phyloP scores from a whole-genome alignment of 2,797 vertebrate genomes.

The Poecilia gillii region DNA sequence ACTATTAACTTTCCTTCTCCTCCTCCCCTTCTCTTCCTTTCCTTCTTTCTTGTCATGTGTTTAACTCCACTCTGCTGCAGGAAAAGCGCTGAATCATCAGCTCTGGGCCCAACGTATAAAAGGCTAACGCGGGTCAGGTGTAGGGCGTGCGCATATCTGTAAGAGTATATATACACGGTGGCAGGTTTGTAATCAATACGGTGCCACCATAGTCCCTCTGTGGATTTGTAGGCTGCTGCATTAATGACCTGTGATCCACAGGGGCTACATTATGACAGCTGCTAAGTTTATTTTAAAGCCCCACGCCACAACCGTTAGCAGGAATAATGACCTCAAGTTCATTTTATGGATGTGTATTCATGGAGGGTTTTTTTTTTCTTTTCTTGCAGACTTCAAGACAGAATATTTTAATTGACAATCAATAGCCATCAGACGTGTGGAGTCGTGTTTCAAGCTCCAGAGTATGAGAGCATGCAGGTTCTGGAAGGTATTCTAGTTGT shows the following conservation, averaged over 20 bases:
- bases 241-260: slow-evolving; percentile 75
- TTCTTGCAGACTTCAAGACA: slow-evolving; percentile 64
- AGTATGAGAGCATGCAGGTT: neutral
- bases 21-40: slow-evolving; percentile 30
- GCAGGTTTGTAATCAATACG: slow-evolving; percentile 70
- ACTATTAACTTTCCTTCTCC: slow-evolving; percentile 53
- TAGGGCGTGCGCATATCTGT: slow-evolving; percentile 25
- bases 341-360: slow-evolving; percentile 67
- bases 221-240: slow-evolving; percentile 52
- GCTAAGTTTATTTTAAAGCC: slow-evolving; percentile 77
- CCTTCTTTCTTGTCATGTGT: slow-evolving; percentile 45
- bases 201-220: slow-evolving; percentile 38
- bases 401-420: slow-evolving; percentile 73
- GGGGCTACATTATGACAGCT: slow-evolving; percentile 73
- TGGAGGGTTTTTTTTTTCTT: slow-evolving; percentile 11
- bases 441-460: neutral
- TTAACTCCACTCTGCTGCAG: slow-evolving; percentile 57
- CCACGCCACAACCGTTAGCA: slow-evolving; percentile 36
- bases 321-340: slow-evolving; percentile 60
- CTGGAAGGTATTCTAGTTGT: neutral
- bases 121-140: slow-evolving; percentile 64
- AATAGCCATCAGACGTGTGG: slow-evolving; percentile 26
- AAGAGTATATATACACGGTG: slow-evolving; percentile 25
- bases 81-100: slow-evolving; percentile 74
- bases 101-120: slow-evolving; percentile 47